phyloP scores from a whole-genome alignment of 2,888 invertebrate genomes.

The Fragum fragum region DNA sequence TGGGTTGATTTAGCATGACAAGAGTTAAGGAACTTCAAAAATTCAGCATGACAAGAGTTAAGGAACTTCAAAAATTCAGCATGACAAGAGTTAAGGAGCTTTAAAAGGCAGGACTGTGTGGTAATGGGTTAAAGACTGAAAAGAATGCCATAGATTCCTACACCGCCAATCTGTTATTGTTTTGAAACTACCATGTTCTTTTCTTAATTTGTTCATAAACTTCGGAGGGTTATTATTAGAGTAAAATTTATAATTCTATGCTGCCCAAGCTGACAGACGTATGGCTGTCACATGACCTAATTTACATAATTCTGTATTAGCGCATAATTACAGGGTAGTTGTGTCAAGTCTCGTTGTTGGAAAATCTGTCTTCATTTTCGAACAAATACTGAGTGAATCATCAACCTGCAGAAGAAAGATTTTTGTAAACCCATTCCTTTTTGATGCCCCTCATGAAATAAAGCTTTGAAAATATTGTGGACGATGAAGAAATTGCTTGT shows the following conservation, averaged over 20 bases:
- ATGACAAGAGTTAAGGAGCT: too few relatives aligned
- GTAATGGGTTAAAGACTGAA: neutral
- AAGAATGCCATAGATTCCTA: neutral
- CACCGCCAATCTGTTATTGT: neutral
- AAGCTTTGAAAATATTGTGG: neutral
- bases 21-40: too few relatives aligned
- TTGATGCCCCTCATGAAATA: too few relatives aligned
- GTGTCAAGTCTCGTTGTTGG: neutral
- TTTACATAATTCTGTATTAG: neutral
- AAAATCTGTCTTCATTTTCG: neutral
- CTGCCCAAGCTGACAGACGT: slow-evolving; percentile 3
- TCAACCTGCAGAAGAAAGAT: neutral
- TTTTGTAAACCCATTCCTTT: too few relatives aligned
- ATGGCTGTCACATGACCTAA: neutral
- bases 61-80: too few relatives aligned
- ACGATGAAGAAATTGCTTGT: neutral
- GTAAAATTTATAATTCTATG: slow-evolving; percentile 1
- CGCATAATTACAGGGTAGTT: neutral
- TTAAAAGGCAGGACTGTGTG: too few relatives aligned
- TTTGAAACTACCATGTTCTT: neutral
- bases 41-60: too few relatives aligned
- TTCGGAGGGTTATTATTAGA: slow-evolving; percentile 10
- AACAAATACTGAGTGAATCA: neutral
- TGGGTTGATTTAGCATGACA: too few relatives aligned
- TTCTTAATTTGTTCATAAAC: slow-evolving; percentile 3